phyloP scores from a whole-genome alignment of 2,797 vertebrate genomes.

The Pangasius krempfi region DNA sequence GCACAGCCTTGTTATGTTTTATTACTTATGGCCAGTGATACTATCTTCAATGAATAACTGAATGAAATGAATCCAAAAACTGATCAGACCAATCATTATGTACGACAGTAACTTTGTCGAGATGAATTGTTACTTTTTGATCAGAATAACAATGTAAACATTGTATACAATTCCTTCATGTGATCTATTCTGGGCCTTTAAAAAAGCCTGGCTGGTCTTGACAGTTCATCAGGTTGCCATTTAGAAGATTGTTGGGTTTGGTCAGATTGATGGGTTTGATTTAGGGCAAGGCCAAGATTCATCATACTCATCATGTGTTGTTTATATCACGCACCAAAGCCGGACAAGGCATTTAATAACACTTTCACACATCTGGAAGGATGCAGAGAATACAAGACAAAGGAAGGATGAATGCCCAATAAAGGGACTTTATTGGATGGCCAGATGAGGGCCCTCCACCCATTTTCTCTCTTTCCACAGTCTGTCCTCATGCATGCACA shows the following conservation, averaged over 20 bases:
- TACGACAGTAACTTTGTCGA: neutral
- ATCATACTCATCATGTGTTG: conserved; percentile 8
- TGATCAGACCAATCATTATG: neutral
- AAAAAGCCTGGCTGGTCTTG: neutral
- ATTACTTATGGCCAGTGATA: neutral
- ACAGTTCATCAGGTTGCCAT: conserved; percentile 10
- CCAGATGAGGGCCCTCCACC: conserved; percentile 58
- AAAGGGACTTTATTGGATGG: conserved; percentile 37
- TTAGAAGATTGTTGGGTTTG: neutral
- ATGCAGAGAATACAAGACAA: conserved; percentile 6
- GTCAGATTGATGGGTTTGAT: neutral
- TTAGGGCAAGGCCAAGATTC: conserved; percentile 12
- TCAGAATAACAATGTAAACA: neutral
- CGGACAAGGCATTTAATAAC: conserved; percentile 30
- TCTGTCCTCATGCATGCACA: conserved; percentile 57
- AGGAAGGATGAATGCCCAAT: conserved; percentile 48
- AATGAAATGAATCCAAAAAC: neutral
- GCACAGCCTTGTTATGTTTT: neutral
- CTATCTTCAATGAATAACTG: neutral
- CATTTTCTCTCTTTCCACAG: conserved; percentile 4
- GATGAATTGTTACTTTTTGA: neutral
- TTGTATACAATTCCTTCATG: neutral
- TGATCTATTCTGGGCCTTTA: neutral
- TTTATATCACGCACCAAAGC: conserved; percentile 15
- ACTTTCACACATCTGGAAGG: conserved; percentile 35